Evolutionary conservation across 2,888 invertebrate species (phyloP).

Genomic region (Frankliniella fusca): DNA sequence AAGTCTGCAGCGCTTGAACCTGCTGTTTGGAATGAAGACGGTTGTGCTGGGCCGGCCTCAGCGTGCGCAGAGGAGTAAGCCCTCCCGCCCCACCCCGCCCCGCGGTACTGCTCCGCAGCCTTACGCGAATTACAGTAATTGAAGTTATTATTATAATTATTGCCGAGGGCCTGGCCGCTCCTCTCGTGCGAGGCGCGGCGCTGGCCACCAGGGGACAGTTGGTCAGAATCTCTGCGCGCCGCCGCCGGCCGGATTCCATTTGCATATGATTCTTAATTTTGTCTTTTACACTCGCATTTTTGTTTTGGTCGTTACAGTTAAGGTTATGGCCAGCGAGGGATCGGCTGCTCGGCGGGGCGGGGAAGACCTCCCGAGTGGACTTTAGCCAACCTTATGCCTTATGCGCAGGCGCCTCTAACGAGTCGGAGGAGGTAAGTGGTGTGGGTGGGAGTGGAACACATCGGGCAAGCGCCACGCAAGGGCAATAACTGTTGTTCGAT

Average conservation of each 20-base stretch:
- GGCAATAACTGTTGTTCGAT: too few relatives aligned
- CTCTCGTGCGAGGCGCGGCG: neutral
- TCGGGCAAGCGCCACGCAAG: too few relatives aligned
- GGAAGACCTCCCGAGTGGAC: neutral
- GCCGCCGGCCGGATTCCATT: conserved; percentile 3
- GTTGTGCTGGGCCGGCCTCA: neutral
- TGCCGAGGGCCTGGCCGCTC: neutral
- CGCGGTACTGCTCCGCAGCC: neutral
- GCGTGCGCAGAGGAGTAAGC: neutral
- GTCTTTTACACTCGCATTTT: conserved; percentile 8
- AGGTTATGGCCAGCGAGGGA: conserved; percentile 20
- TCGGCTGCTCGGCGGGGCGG: neutral
- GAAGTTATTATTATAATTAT: conserved; percentile 27
- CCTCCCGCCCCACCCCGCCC: neutral
- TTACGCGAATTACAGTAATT: conserved; percentile 20
- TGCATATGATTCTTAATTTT: conserved; percentile 25
- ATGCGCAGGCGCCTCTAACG: too few relatives aligned
- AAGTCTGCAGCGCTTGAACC: neutral
- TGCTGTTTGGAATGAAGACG: neutral
- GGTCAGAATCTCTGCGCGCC: conserved; percentile 14
- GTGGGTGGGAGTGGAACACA: too few relatives aligned
- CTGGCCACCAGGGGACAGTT: conserved; percentile 9
- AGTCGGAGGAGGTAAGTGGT: too few relatives aligned
- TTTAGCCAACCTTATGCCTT: neutral
- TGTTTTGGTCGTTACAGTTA: neutral